These are phyloP conservation scores for Struthidea cinerea DNA, from an alignment of 2,113 vertebrate species.

Conservation along the genomic window DNA sequence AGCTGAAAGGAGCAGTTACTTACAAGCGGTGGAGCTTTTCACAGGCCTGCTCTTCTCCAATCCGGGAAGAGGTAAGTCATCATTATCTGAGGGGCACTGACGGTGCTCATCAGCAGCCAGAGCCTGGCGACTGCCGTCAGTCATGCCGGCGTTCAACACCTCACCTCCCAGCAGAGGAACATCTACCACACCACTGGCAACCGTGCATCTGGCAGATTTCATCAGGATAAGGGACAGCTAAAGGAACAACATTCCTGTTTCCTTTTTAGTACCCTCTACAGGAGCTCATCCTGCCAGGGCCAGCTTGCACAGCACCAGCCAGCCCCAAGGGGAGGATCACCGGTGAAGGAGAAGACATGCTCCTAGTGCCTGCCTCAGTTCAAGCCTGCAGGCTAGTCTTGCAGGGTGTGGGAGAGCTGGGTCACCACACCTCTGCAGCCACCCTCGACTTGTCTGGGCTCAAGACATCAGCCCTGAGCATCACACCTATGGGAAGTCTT, in stretches of 20 bases:
- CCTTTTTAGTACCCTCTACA: not conserved
- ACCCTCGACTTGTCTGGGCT: not conserved
- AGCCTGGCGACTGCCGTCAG: not conserved
- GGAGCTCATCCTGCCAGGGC: not conserved
- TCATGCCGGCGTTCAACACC: not conserved
- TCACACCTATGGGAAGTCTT: not conserved
- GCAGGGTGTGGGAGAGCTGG: not conserved
- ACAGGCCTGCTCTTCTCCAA: constrained; percentile 35
- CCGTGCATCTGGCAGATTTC: not conserved
- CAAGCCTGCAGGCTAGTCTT: not conserved
- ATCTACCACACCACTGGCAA: not conserved
- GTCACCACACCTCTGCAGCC: not conserved
- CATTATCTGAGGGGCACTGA: not conserved
- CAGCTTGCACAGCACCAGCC: not conserved
- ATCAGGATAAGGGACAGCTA: not conserved
- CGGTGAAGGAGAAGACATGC: not conserved
- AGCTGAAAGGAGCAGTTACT: constrained; percentile 71
- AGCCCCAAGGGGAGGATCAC: not conserved
- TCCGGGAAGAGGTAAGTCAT: not conserved
- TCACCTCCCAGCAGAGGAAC: not conserved
- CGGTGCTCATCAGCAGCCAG: not conserved
- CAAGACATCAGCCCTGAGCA: not conserved
- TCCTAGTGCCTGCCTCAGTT: not conserved
- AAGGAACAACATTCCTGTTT: not conserved
- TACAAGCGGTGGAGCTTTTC: constrained; percentile 56